A percentile compares a stretch with the other conserved stretches of the same genome.
Conservation (phyloP, 1,140 invertebrate genomes). For the Micrasema minimum region DNA sequence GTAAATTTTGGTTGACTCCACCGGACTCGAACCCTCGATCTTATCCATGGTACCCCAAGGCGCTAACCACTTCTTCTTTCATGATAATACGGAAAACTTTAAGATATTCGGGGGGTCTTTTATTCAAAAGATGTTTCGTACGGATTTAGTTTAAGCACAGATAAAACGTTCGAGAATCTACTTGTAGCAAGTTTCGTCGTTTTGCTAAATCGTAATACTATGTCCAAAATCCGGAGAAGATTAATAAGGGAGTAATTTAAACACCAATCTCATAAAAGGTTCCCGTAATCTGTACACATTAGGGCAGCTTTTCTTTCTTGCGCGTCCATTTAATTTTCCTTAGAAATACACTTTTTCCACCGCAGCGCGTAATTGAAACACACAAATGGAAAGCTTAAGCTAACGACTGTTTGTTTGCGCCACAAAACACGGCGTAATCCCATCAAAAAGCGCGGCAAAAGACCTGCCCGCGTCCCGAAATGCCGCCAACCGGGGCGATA, state of each 20-base stretch:
- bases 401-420: slow-evolving; percentile 46
- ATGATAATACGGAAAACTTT: too few relatives aligned
- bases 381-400: slow-evolving; percentile 49
- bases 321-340: slow-evolving; percentile 33
- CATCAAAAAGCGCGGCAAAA: slow-evolving; percentile 42
- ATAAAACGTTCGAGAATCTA: too few relatives aligned
- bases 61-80: too few relatives aligned
- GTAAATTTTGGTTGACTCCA: too few relatives aligned
- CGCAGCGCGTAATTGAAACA: slow-evolving; percentile 49
- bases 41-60: too few relatives aligned
- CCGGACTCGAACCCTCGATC: too few relatives aligned
- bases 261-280: slow-evolving; percentile 13
- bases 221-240: not conserved
- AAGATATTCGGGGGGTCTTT: too few relatives aligned
- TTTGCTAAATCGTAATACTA: too few relatives aligned
- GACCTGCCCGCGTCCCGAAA: slow-evolving; percentile 14
- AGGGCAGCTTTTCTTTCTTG: slow-evolving; percentile 5
- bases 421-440: slow-evolving; percentile 40
- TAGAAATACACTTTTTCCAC: slow-evolving; percentile 30
- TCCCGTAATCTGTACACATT: slow-evolving; percentile 34
- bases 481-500: slow-evolving; percentile 42
- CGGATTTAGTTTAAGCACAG: too few relatives aligned
- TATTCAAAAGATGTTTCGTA: too few relatives aligned
- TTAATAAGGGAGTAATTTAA: slow-evolving; percentile 24
- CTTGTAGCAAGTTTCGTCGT: too few relatives aligned